Conservation (phyloP, 2,797 vertebrate genomes). For the Trachurus trachurus region DNA sequence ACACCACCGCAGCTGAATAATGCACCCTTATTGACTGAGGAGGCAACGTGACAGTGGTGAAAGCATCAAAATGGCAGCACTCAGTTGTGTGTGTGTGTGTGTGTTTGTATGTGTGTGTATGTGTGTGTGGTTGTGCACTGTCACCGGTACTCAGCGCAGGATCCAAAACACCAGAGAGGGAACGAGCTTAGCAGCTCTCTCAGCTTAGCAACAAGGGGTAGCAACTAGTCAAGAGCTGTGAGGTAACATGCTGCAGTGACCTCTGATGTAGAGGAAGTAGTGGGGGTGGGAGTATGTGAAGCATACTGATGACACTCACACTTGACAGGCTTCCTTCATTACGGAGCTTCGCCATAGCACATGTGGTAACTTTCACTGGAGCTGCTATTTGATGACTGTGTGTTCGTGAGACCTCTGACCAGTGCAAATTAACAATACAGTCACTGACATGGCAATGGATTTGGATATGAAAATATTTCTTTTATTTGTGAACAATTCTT, state of each 20-base stretch:
- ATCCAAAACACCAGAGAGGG: constrained; percentile 71
- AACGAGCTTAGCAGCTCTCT: constrained; percentile 72
- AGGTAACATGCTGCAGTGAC: constrained; percentile 75
- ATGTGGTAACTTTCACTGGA: constrained; percentile 19
- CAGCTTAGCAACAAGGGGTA: constrained; percentile 82
- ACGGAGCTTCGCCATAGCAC: constrained; percentile 27
- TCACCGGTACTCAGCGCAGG: constrained; percentile 51
- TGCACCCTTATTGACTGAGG: neutral
- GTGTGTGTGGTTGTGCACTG: constrained; percentile 36
- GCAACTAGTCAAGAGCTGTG: constrained; percentile 76
- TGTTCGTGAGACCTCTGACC: constrained; percentile 18
- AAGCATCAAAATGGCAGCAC: constrained; percentile 72
- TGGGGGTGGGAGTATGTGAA: constrained; percentile 64
- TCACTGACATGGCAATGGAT: neutral
- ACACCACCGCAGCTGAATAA: constrained; percentile 27
- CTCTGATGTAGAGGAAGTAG: constrained; percentile 72
- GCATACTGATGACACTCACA: constrained; percentile 65
- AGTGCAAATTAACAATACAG: constrained; percentile 46
- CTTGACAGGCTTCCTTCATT: constrained; percentile 52
- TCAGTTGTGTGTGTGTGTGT: constrained; percentile 30
- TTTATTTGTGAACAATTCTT: too few relatives aligned
- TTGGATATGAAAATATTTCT: neutral
- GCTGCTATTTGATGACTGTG: constrained; percentile 26
- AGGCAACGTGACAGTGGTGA: constrained; percentile 19
- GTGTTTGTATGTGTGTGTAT: neutral